A percentile compares a stretch with the other conserved stretches of the same genome.
Evolutionary conservation across 2,113 vertebrate genomes (phyloP).

Genomic region (Grammomys surdaster): DNA sequence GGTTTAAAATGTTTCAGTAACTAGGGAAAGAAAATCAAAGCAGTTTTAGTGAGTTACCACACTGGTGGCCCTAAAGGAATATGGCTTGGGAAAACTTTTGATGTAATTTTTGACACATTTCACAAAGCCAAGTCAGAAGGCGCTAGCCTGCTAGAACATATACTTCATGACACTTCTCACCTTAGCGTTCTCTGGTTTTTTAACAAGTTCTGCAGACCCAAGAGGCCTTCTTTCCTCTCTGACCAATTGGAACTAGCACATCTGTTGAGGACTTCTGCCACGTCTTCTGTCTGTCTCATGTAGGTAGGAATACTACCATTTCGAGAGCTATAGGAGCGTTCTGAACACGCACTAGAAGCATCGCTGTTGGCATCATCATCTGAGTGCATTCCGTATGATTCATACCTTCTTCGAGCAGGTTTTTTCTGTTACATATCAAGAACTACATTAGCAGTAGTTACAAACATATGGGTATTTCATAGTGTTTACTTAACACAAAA

Average conservation of each 20-base stretch:
- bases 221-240: conserved; percentile 96
- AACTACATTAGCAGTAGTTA: conserved; percentile 39
- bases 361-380: conserved; percentile 99
- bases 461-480: conserved; percentile 61
- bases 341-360: conserved; percentile 97
- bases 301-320: conserved; percentile 97
- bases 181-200: conserved; percentile 97
- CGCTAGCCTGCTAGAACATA: neutral
- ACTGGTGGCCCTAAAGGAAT: neutral
- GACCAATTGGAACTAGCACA: conserved; percentile 99
- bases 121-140: neutral
- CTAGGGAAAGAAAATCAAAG: neutral
- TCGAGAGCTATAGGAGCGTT: conserved; percentile 96
- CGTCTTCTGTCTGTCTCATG: conserved; percentile 97
- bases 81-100: neutral
- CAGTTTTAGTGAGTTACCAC: neutral
- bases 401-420: conserved; percentile 94
- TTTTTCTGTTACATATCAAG: conserved; percentile 91
- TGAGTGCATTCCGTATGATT: conserved; percentile 96
- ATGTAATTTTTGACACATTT: neutral
- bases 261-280: conserved; percentile 97
- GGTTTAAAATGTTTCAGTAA: conserved; percentile 32
- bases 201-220: conserved; percentile 95
- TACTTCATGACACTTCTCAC: conserved; percentile 80
- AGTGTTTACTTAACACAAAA: conserved; percentile 54